Base-by-base conservation (phyloP, 2,797 vertebrate species). In the Momotus momota region DNA sequence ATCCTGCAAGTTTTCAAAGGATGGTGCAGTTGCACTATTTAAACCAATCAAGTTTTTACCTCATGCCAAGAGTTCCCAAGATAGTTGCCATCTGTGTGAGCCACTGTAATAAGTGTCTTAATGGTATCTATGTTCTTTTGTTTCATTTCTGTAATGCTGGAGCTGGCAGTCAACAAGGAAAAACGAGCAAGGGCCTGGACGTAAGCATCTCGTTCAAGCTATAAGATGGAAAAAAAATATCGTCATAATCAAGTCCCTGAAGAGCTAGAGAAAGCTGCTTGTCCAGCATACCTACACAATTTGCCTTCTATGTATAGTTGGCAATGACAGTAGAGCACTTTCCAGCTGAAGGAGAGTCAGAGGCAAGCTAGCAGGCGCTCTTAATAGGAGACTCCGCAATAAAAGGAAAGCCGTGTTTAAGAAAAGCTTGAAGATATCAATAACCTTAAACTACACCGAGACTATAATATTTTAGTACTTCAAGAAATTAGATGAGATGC, bases 51-150 rank as follows among this genome's bases (percentile, higher is more conserved):
- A 74, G 40, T 62, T 71, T 61, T 96, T 92, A 99, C 99, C 99
- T 99, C 99, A 10, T 99, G 99, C 99, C 99, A 99, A 88, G 99
- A 99, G 97, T 99, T 99, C 70, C 99, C 99, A 57, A 99, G 98
- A 97, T 99, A 99, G 98, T 99, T 99, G 94, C 99, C 99, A 22
- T 99, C 99, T 0, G 99, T 99, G 97, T 99, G 99, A 74, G 99
- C 99, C 58, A 99, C 99, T 31, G 99, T 99, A 96, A 99, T 99
- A 57, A 99, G 99, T 8, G 99, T 99, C 98, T 99, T 99, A 95
- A 99, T 99, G 87, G 99, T 99, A 97, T 99, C 99, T 1, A 99
- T 99, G 97, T 99, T 99, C 94, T 99, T 99, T 98, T 99, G 99
- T 90, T 99, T 99, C 99, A 99, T 99, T 96, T 99, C 99, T 11